phyloP scores from a whole-genome alignment of 2,113 vertebrate genomes.

The Bubo blakistoni region DNA sequence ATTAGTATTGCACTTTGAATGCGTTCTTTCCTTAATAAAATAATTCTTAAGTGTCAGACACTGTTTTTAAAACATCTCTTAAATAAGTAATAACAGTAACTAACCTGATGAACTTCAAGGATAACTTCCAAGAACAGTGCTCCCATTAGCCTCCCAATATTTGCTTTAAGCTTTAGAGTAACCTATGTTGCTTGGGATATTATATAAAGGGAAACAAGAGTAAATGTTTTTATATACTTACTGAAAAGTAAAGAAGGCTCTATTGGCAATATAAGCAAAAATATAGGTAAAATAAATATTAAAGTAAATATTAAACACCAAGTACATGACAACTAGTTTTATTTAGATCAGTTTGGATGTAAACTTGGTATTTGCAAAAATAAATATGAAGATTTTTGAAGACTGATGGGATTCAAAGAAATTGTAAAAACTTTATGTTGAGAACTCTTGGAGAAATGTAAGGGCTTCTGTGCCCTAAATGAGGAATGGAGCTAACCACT shows the following conservation, averaged over 20 bases:
- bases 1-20: neutral
- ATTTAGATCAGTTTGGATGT: neutral
- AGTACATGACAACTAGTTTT: neutral
- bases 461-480: neutral
- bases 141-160: neutral
- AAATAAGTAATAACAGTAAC: neutral
- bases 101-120: neutral
- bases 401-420: neutral
- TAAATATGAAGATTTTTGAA: neutral
- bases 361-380: neutral
- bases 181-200: neutral
- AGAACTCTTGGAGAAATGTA: neutral
- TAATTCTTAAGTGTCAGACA: neutral
- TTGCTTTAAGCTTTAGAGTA: neutral
- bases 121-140: neutral
- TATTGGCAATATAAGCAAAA: neutral
- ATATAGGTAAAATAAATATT: neutral
- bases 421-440: neutral
- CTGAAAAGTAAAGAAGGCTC: neutral
- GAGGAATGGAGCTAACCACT: neutral
- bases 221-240: neutral
- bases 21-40: neutral
- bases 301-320: neutral
- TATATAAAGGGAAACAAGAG: neutral
- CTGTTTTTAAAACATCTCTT: neutral